Conservation (phyloP, 2,113 vertebrate genomes). For the Pseudopipra pipra region DNA sequence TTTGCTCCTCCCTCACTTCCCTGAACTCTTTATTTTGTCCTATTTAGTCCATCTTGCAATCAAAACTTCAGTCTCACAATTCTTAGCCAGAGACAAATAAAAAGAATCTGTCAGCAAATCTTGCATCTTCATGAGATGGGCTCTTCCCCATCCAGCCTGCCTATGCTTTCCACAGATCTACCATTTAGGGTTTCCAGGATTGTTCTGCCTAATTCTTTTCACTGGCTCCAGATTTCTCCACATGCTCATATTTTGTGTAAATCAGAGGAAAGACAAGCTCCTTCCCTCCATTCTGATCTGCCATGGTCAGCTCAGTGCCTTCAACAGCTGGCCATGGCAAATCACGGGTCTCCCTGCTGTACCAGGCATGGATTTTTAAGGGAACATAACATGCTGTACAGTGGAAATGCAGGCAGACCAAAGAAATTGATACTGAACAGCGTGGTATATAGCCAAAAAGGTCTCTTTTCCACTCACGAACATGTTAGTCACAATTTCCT, state of each 20-base stretch:
- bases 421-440: neutral
- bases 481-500: neutral
- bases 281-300: neutral
- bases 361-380: neutral
- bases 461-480: neutral
- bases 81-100: neutral
- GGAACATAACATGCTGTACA: rapidly evolving
- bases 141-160: neutral
- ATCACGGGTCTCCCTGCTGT: neutral
- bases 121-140: neutral
- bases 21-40: neutral
- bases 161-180: neutral
- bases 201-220: neutral
- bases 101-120: neutral
- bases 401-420: neutral
- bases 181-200: neutral
- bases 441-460: neutral
- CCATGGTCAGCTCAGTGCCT: neutral
- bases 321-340: neutral
- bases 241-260: neutral
- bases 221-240: neutral
- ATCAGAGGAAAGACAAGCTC: neutral
- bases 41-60: neutral
- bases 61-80: neutral
- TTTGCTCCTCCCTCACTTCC: neutral